Base-by-base conservation (phyloP, 2,113 vertebrate genomes). In the Dascyllus trimaculatus region DNA sequence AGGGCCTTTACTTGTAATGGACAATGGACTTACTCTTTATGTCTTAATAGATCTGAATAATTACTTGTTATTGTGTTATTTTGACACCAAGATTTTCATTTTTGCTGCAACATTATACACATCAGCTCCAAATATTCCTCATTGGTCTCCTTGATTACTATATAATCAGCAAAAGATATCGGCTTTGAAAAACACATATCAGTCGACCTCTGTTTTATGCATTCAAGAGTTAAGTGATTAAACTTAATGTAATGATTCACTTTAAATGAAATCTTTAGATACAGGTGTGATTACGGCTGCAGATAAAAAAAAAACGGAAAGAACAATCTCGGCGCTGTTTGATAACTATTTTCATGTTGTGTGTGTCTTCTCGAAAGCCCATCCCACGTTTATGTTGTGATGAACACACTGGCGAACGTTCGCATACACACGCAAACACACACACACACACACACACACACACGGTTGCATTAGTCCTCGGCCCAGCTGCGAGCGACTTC, bases 401-500 rank as follows among this genome's bases (percentile, higher is more conserved):
- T 71, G 26, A 56, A 77, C 56, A 81, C 66, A 61, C 26, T 18
- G 38, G 32, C 25, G 57, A n/a, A 10, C 35, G 13, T 40, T 10
- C 54, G 65, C 66, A 66, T 57, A 70, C 68, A 73, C 48, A 8
- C 18, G 5, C 18, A 49, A 18, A 48, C 45, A 48, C 45, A 48
- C 45, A 48, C 45, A 49, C 51, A 40, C 48, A 35, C 49, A 58
- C 52, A 73, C 58, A 48, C 46, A 62, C 21, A 17, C 32, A 54
- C 48, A 84, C 74, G 79, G 81, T 79, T 64, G 54, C 80, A 86
- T 86, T 90, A 76, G 81, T 89, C 78, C 79, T 79, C 70, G 66
- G 66, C 83, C 85, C 85, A 87, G 86, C 78, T 85, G 86, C 65
- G 88, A 88, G 88, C 72, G 86, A 90, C 90, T 93, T 92, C 74